phyloP scores from a whole-genome alignment of 2,797 vertebrate species.

The Cetoscarus ocellatus region DNA sequence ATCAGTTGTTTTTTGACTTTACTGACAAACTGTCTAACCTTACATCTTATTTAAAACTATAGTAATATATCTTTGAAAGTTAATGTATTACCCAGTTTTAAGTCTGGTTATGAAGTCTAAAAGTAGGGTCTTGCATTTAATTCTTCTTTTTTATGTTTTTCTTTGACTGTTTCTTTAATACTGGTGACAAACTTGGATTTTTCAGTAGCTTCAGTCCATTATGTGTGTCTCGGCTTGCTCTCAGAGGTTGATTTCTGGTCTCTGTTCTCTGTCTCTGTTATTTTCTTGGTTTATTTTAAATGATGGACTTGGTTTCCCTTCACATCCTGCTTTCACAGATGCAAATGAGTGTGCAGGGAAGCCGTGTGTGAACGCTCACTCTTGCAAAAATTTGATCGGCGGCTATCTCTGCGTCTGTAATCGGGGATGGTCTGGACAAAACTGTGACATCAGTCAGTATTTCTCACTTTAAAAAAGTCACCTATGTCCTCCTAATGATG shows the following conservation, averaged over 20 bases:
- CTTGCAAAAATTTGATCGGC: conserved; percentile 99
- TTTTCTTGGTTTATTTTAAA: conserved; percentile 34
- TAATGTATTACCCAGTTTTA: too few species aligned
- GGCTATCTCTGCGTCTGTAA: conserved; percentile 99
- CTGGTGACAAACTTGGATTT: not conserved
- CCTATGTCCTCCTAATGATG: conserved; percentile 19
- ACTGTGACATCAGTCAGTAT: conserved; percentile 99
- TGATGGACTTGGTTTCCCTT: conserved; percentile 51
- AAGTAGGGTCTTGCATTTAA: too few species aligned
- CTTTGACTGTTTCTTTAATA: too few species aligned
- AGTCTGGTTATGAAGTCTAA: too few species aligned
- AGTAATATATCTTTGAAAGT: too few species aligned
- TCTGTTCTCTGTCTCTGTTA: conserved; percentile 19
- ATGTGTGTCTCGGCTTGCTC: not conserved
- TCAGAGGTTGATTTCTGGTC: conserved; percentile 21
- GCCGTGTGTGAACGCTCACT: conserved; percentile 94
- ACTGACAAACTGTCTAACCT: too few species aligned
- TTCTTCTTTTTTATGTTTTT: too few species aligned
- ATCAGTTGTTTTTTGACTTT: too few species aligned
- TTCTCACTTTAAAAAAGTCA: conserved; percentile 58
- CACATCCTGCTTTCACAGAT: conserved; percentile 89
- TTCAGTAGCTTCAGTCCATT: not conserved
- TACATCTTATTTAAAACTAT: too few species aligned
- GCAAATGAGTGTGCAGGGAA: conserved; percentile 95
- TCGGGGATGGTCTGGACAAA: conserved; percentile 95